phyloP scores from a whole-genome alignment of 2,113 vertebrate species.

The Ploceus nigricollis region DNA sequence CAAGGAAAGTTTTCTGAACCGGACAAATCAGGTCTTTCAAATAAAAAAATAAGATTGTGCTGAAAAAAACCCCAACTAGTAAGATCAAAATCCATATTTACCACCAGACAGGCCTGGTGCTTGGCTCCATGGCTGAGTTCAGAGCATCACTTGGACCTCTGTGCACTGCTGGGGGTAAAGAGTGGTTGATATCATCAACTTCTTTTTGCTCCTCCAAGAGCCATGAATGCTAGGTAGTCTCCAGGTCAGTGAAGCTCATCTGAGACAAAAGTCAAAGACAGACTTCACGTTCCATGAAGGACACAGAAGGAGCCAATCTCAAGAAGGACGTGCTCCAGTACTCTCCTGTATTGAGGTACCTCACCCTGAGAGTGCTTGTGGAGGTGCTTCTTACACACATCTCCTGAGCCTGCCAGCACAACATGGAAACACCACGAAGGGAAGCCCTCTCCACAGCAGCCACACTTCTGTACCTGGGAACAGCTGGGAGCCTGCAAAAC shows the following conservation, averaged over 20 bases:
- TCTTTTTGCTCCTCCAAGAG: neutral
- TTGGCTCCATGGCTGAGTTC: neutral
- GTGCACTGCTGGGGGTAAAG: neutral
- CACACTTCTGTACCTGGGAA: neutral
- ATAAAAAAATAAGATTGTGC: neutral
- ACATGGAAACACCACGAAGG: neutral
- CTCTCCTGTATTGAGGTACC: neutral
- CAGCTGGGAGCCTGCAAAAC: neutral
- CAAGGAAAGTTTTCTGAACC: neutral
- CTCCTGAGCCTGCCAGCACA: neutral
- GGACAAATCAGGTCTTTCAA: neutral
- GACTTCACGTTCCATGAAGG: neutral
- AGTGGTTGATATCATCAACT: neutral
- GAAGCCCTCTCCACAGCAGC: neutral
- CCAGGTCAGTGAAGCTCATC: neutral
- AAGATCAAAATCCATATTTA: neutral
- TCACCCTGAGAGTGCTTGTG: neutral
- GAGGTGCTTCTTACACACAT: neutral
- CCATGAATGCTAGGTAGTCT: neutral
- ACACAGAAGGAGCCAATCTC: neutral
- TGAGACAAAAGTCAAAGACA: neutral
- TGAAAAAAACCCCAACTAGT: neutral
- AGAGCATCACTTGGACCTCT: neutral
- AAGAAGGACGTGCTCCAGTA: accelerated
- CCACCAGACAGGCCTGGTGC: neutral